phyloP scores from a whole-genome alignment of 2,888 invertebrate genomes.

The Conomelus anceps region DNA sequence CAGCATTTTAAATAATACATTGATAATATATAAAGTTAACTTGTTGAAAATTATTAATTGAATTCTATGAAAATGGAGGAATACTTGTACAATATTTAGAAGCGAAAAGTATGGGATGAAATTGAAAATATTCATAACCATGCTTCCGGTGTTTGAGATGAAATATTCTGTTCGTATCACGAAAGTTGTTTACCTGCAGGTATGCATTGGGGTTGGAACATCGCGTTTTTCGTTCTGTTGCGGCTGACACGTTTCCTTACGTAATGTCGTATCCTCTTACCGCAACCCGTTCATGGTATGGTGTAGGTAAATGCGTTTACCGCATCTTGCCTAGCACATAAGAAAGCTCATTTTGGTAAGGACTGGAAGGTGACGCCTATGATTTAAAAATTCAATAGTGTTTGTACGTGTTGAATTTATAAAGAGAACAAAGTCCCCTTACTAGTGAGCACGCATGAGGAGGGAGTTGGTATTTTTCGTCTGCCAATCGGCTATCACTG shows the following conservation, averaged over 20 bases:
- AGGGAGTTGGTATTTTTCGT: too few relatives aligned
- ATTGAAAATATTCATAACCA: neutral
- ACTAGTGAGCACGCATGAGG: too few relatives aligned
- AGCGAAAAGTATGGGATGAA: neutral
- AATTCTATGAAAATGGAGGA: neutral
- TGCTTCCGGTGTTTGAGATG: neutral
- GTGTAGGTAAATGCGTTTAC: neutral
- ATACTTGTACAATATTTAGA: neutral
- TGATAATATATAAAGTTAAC: too few relatives aligned
- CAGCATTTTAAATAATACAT: too few relatives aligned
- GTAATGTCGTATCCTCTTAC: neutral
- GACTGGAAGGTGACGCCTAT: neutral
- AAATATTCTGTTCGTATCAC: neutral
- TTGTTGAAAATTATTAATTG: too few relatives aligned
- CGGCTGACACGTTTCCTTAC: neutral
- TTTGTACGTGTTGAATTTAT: neutral
- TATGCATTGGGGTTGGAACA: neutral
- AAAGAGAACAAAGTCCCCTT: neutral
- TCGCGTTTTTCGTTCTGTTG: neutral
- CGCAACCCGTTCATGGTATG: neutral
- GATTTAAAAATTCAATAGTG: neutral
- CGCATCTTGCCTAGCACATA: neutral
- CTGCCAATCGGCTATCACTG: neutral
- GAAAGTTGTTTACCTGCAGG: neutral
- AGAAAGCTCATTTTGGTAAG: neutral